These are phyloP conservation scores for Eulemur albifrons DNA, from an alignment of 2,797 vertebrate species.

Conservation along the genomic window DNA sequence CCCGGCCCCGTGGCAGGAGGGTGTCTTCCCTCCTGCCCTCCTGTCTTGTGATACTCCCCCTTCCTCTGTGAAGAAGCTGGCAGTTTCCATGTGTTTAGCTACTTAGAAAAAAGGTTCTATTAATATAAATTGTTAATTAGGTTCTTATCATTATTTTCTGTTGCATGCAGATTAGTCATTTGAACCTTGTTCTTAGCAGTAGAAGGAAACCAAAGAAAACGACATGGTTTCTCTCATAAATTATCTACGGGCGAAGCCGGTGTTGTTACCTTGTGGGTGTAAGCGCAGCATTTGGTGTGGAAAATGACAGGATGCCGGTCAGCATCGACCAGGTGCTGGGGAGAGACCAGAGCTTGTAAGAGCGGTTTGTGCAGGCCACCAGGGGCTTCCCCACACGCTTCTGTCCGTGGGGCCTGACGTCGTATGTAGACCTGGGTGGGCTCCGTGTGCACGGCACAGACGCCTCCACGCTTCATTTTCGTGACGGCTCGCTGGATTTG, in stretches of 20 bases:
- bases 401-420: no score
- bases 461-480: accelerated
- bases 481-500: accelerated
- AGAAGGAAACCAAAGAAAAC: conserved; percentile 45
- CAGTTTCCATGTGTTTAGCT: not conserved
- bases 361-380: no score
- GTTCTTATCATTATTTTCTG: conserved; percentile 36
- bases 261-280: not conserved
- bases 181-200: not conserved
- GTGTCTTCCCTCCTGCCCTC: not conserved
- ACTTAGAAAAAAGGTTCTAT: not conserved
- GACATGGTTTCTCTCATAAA: not conserved
- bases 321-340: not conserved
- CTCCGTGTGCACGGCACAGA: accelerated
- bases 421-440: not conserved
- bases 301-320: not conserved
- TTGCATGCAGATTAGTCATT: conserved; percentile 1
- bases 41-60: not conserved
- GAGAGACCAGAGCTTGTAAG: not conserved
- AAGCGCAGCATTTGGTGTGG: not conserved
- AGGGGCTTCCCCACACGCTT: not conserved
- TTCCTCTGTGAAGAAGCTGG: not conserved
- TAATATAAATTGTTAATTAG: conserved; percentile 52
- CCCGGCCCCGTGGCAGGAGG: not conserved
- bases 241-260: not conserved